Base-by-base conservation (phyloP, 2,113 vertebrate species). In the Oophaga pumilio region DNA sequence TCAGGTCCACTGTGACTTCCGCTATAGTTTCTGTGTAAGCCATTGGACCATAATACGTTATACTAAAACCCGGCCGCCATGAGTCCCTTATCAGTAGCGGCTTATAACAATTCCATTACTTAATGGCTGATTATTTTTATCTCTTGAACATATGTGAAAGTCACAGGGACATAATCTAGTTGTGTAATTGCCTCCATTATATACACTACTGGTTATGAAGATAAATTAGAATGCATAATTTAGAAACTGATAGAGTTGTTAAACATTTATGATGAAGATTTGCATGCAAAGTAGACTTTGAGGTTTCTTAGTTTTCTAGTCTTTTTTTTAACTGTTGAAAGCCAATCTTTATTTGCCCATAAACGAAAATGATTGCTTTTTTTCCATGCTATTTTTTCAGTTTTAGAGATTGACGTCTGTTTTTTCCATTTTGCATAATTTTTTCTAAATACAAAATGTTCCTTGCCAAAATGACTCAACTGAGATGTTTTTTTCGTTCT, bases 101-200 rank as follows among this genome's bases (percentile, higher is more conserved):
- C 49, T 69, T 69, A 9, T 85, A 74, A 74, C 57, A 59, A 33
- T 85, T 22, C 60, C 22, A 11, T 81, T 81, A 62, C 24, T 68
- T 83, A 52, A 84, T 52, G 49, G 50, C 18, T 71, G 57, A 85
- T 68, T 74, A 73, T 85, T 33, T 28, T 85, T 85, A 84, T 85
- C 83, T 71, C 9, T 12, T 59, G n/a, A 11, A 84, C 57, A 76
- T 66, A 66, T 76, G 26, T 26, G 22, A 77, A 57, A 85, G 74
- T 85, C 56, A 57, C 84, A 77, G 73, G 71, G 28, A 64, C 57
- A 85, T 78, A 53, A 85, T 74, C 52, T 93, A 92, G 91, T 92
- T 90, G 89, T 88, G 90, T 91, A 93, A 93, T 94, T 93, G 89
- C 88, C 88, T 89, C 90, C 90, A 86, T 89, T 90, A 91, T 91